Percentiles rank a stretch among this genome's conserved stretches.
Conservation (phyloP, 1,140 invertebrate genomes). For the Meloidogyne exigua region DNA sequence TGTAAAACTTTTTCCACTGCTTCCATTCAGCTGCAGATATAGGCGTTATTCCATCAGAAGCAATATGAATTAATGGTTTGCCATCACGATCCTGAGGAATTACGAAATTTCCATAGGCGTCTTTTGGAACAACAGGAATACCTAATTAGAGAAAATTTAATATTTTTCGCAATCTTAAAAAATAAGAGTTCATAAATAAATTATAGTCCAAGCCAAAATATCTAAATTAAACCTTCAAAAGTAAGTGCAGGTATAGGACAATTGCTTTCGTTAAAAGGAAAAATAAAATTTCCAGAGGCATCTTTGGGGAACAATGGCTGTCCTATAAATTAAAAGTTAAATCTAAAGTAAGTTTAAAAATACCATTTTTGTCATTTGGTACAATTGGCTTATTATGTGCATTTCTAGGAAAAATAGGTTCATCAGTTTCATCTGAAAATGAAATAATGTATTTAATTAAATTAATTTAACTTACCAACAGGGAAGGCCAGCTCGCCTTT, state of each 20-base stretch:
- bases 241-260: slow-evolving; percentile 45
- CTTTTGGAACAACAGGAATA: slow-evolving; percentile 36
- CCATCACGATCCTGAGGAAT: slow-evolving; percentile 45
- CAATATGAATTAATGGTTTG: slow-evolving; percentile 47
- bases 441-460: background rate
- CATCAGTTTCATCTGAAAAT: slow-evolving; percentile 43
- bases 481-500: slow-evolving; percentile 23
- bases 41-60: slow-evolving; percentile 44
- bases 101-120: slow-evolving; percentile 39
- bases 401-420: slow-evolving; percentile 44
- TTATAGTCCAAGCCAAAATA: too few relatives aligned
- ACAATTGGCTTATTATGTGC: slow-evolving; percentile 44
- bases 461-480: slow-evolving; percentile 7
- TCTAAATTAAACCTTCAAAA: slow-evolving; percentile 17
- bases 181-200: too few relatives aligned
- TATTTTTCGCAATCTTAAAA: too few relatives aligned
- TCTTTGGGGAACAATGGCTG: slow-evolving; percentile 43
- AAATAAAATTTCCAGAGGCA: slow-evolving; percentile 34
- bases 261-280: slow-evolving; percentile 41
- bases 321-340: slow-evolving; percentile 18
- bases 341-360: slow-evolving; percentile 2
- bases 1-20: slow-evolving; percentile 38
- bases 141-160: background rate
- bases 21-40: slow-evolving; percentile 37
- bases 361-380: slow-evolving; percentile 44